Percentiles rank a stretch among this genome's conserved stretches.
Evolutionary conservation across 2,888 invertebrate species (phyloP).

Genomic region (Ectemnius continuus): DNA sequence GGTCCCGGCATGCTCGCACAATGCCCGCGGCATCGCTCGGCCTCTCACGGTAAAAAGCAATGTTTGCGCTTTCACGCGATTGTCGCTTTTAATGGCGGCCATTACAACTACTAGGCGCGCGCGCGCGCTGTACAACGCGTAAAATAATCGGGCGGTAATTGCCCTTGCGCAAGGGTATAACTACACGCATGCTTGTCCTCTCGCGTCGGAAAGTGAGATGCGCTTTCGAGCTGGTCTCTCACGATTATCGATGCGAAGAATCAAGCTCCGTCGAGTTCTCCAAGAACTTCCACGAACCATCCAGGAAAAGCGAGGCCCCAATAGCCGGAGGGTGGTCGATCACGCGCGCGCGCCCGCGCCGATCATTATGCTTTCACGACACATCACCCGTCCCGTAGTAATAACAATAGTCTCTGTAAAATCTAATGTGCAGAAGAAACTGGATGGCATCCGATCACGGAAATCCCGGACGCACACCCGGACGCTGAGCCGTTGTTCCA

Average conservation of each 20-base stretch:
- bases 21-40: constrained; percentile 31
- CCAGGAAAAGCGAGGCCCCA: no score
- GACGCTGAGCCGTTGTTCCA: background rate
- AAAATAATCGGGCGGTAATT: constrained; percentile 2
- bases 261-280: background rate
- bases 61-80: constrained; percentile 38
- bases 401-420: background rate
- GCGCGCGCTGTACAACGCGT: background rate
- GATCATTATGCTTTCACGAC: constrained; percentile 1
- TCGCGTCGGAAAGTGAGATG: background rate
- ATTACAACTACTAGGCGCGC: no score
- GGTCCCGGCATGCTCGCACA: constrained; percentile 24
- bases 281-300: no score
- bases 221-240: background rate
- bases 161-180: constrained; percentile 1
- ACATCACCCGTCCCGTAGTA: background rate
- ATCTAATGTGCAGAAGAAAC: background rate
- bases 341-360: no score
- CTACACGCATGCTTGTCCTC: background rate
- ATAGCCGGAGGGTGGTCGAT: no score
- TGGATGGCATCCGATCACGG: background rate
- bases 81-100: constrained; percentile 15
- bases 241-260: constrained; percentile 7
- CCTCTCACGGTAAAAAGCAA: constrained; percentile 48
- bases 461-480: background rate